Conservation (phyloP, 2,113 vertebrate species). For the Axis porcinus region DNA sequence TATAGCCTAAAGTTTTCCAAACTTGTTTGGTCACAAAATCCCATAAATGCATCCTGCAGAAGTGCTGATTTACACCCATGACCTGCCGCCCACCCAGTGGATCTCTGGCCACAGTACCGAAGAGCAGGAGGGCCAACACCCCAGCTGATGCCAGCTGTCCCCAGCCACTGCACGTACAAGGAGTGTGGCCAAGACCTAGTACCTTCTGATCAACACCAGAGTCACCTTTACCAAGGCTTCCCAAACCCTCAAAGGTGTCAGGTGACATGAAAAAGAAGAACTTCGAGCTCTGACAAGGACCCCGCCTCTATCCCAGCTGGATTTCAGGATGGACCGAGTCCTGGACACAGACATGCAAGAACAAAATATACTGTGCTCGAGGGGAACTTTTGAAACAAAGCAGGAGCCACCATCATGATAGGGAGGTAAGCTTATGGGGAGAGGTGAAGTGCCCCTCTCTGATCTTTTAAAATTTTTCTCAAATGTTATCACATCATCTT, state of each 20-base stretch:
- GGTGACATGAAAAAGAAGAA: not conserved
- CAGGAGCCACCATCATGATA: not conserved
- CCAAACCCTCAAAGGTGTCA: not conserved
- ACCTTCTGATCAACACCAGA: not conserved
- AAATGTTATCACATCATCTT: not conserved
- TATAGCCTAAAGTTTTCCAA: not conserved
- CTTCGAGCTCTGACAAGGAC: not conserved
- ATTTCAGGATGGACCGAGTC: not conserved
- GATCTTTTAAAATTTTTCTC: not conserved
- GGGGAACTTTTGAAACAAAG: not conserved
- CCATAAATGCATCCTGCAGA: not conserved
- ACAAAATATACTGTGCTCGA: accelerated
- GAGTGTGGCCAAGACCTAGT: not conserved
- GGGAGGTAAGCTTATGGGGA: not conserved
- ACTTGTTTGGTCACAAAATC: not conserved
- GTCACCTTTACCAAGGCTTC: not conserved
- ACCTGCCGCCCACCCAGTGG: not conserved
- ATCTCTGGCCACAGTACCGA: not conserved
- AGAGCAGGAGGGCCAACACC: not conserved
- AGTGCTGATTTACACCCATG: not conserved
- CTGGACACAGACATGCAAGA: not conserved
- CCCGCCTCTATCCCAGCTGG: not conserved
- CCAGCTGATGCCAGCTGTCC: not conserved
- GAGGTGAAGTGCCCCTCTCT: not conserved
- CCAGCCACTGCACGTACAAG: accelerated